phyloP scores from a whole-genome alignment of 2,888 invertebrate genomes.

The Apodemia duryi region DNA sequence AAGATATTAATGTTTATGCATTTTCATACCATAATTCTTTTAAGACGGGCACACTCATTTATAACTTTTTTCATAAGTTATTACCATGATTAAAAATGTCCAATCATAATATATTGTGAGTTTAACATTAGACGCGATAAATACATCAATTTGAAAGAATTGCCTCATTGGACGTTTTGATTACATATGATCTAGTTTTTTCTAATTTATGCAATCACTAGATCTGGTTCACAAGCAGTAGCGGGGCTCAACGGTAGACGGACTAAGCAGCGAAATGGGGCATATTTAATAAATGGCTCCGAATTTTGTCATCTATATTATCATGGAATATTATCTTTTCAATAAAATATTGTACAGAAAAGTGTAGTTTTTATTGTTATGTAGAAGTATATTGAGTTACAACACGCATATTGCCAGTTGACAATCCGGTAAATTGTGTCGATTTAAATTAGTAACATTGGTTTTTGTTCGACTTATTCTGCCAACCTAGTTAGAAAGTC shows the following conservation, averaged over 20 bases:
- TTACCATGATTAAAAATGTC: constrained; percentile 4
- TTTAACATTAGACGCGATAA: background rate
- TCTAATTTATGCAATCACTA: background rate
- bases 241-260: background rate
- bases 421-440: too few species aligned
- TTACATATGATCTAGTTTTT: constrained; percentile 1
- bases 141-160: constrained; percentile 8
- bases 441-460: too few species aligned
- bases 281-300: background rate
- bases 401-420: too few species aligned
- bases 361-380: too few species aligned
- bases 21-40: too few species aligned
- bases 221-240: background rate
- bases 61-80: background rate
- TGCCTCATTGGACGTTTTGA: background rate
- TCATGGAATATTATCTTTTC: too few species aligned
- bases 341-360: too few species aligned
- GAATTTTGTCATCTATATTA: too few species aligned
- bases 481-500: too few species aligned
- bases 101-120: background rate
- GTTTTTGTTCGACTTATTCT: too few species aligned
- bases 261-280: background rate
- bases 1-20: too few species aligned
- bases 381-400: too few species aligned
- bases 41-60: background rate